phyloP scores from a whole-genome alignment of 2,888 invertebrate species.

The Rhyacophila evoluta region DNA sequence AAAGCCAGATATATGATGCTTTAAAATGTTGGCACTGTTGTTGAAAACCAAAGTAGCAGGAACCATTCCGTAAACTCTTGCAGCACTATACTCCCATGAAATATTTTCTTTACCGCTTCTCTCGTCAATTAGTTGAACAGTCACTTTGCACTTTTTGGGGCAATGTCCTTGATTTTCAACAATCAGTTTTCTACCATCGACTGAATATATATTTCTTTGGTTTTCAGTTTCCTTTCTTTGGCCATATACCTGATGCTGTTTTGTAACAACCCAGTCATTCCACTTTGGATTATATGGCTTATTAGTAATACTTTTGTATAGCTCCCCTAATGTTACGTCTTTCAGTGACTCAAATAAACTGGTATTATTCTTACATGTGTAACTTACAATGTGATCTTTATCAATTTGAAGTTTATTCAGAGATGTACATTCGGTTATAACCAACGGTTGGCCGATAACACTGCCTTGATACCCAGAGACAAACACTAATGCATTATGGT shows the following conservation, averaged over 20 bases:
- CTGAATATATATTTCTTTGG: slow-evolving; percentile 70
- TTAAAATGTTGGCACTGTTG: slow-evolving; percentile 62
- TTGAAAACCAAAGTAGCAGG: slow-evolving; percentile 77
- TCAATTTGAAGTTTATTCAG: slow-evolving; percentile 71
- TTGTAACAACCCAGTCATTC: slow-evolving; percentile 61
- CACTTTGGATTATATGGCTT: slow-evolving; percentile 58
- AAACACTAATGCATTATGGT: slow-evolving; percentile 72
- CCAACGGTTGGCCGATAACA: slow-evolving; percentile 74
- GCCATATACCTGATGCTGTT: slow-evolving; percentile 69
- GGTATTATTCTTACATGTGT: slow-evolving; percentile 72
- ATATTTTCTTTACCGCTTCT: slow-evolving; percentile 69
- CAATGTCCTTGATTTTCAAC: slow-evolving; percentile 80
- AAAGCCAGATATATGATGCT: slow-evolving; percentile 77
- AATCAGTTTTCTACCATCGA: slow-evolving; percentile 75
- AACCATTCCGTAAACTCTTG: slow-evolving; percentile 78
- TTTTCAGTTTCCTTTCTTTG: slow-evolving; percentile 71
- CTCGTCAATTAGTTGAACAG: slow-evolving; percentile 70
- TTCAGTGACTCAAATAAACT: slow-evolving; percentile 67
- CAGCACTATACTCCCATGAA: slow-evolving; percentile 74
- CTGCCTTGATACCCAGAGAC: slow-evolving; percentile 79
- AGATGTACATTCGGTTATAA: slow-evolving; percentile 71
- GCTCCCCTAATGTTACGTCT: slow-evolving; percentile 62
- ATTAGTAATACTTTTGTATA: slow-evolving; percentile 63
- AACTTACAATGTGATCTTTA: slow-evolving; percentile 67
- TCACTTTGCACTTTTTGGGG: slow-evolving; percentile 76